Evolutionary conservation across 2,888 invertebrate genomes (phyloP).

Genomic region (Machimus atricapillus): DNA sequence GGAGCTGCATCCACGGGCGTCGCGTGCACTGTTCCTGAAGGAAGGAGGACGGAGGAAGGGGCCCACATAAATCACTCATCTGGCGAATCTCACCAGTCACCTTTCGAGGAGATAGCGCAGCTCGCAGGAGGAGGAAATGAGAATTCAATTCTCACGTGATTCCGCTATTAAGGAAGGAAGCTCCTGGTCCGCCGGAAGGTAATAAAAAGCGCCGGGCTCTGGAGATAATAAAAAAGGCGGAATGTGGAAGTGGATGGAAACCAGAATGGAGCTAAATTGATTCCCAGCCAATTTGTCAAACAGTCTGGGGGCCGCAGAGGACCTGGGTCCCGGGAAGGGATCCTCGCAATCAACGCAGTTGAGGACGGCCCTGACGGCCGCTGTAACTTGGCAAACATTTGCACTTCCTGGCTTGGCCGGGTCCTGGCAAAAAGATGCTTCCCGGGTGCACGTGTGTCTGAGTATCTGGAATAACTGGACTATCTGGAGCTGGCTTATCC

Average conservation of each 20-base stretch:
- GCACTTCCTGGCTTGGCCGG: background rate
- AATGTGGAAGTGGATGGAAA: slow-evolving; percentile 6
- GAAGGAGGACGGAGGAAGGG: background rate
- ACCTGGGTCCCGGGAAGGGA: background rate
- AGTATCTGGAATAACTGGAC: background rate
- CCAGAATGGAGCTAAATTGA: slow-evolving; percentile 29
- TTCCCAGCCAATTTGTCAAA: slow-evolving; percentile 33
- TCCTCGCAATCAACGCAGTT: background rate
- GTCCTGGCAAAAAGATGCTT: background rate
- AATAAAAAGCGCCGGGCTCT: slow-evolving; percentile 3
- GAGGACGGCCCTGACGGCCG: background rate
- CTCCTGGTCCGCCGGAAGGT: slow-evolving; percentile 25
- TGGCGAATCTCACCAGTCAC: background rate
- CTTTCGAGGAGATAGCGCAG: slow-evolving; percentile 6
- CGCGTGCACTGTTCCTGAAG: background rate
- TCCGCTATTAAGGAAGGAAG: slow-evolving; percentile 34
- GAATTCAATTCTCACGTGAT: slow-evolving; percentile 37
- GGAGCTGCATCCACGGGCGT: background rate
- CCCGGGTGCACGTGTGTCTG: background rate
- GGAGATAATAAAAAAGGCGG: slow-evolving; percentile 5
- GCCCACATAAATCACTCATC: slow-evolving; percentile 8
- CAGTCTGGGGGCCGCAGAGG: background rate
- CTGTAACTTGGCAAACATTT: slow-evolving; percentile 30
- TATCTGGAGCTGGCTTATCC: no score
- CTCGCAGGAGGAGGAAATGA: slow-evolving; percentile 13